Conservation (phyloP, 2,113 vertebrate genomes). For the Aegithalos caudatus region DNA sequence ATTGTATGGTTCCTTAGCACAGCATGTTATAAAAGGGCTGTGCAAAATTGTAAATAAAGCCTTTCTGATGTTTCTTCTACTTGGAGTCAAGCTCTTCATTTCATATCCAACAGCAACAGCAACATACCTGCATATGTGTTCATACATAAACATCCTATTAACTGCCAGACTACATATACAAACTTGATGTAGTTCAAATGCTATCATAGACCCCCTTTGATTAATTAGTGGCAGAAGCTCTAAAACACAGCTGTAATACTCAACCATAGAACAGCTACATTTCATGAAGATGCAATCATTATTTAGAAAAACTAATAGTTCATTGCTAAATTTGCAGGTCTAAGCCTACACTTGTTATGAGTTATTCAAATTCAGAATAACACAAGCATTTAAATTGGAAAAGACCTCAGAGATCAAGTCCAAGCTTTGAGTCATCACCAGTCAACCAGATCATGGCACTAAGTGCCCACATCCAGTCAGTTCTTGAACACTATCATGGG, state of each 20-base stretch:
- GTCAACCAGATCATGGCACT: neutral
- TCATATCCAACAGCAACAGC: too few relatives aligned
- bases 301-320: neutral
- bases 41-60: too few relatives aligned
- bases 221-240: neutral
- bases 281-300: neutral
- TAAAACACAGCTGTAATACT: neutral
- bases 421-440: neutral
- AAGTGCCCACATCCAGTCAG: neutral
- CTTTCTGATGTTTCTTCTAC: too few relatives aligned
- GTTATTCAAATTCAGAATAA: neutral
- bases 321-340: neutral
- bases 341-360: neutral
- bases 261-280: neutral
- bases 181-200: neutral
- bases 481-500: neutral
- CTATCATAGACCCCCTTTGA: neutral
- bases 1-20: too few relatives aligned
- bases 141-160: neutral
- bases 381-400: neutral
- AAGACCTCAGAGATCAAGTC: neutral
- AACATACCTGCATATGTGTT: accelerated
- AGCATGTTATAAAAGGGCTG: too few relatives aligned
- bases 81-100: too few relatives aligned
- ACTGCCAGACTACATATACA: neutral